A percentile compares a stretch with the other conserved stretches of the same genome.
Conservation (phyloP, 2,797 vertebrate genomes). For the Rhabdophis nuchalis region DNA sequence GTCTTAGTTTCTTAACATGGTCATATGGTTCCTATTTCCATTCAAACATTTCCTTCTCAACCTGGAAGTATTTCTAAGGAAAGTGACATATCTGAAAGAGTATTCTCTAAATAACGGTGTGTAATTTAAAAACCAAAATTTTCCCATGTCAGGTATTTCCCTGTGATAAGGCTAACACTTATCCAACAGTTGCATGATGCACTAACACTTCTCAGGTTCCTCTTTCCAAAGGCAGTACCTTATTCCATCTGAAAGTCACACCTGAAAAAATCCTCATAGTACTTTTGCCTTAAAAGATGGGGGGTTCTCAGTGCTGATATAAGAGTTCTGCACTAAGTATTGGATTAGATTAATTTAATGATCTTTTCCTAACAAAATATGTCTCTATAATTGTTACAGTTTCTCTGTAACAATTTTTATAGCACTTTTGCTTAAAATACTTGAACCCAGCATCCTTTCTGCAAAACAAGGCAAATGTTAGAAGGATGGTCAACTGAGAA, state of each 20-base stretch:
- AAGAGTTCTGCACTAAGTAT: not conserved
- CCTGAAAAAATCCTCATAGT: not conserved
- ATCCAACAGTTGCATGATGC: not conserved
- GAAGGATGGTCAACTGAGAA: not conserved
- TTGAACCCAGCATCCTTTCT: not conserved
- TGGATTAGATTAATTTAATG: not conserved
- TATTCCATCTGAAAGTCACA: not conserved
- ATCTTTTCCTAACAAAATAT: not conserved
- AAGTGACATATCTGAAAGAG: not conserved
- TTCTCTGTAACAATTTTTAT: not conserved
- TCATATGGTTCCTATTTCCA: not conserved
- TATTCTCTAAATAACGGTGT: not conserved
- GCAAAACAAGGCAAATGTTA: not conserved
- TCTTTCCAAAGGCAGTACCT: not conserved
- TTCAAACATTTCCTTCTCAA: not conserved
- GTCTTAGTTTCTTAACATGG: not conserved
- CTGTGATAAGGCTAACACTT: not conserved
- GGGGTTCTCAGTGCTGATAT: not conserved
- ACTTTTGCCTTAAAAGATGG: not conserved
- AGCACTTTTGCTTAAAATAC: not conserved
- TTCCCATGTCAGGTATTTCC: not conserved
- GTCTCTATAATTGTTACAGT: not conserved
- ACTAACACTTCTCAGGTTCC: not conserved
- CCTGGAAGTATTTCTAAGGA: not conserved
- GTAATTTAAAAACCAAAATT: not conserved